phyloP scores from a whole-genome alignment of 1,140 invertebrate genomes.

The Spodoptera litura region DNA sequence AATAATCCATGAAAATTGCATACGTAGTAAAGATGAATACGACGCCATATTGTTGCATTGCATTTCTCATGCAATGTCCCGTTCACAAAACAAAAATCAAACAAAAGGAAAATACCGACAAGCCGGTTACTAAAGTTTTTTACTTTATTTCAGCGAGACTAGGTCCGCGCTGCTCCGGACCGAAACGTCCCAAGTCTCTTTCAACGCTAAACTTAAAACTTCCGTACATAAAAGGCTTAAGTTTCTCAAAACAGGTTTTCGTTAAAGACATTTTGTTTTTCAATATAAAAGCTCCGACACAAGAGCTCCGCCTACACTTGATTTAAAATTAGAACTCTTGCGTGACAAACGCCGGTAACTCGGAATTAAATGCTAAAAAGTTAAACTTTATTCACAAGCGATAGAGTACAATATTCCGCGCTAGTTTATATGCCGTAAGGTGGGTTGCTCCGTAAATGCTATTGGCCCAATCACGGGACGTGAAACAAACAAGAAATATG shows the following conservation, averaged over 20 bases:
- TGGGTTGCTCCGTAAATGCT: constrained; percentile 83
- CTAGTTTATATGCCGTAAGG: constrained; percentile 82
- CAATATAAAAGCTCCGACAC: constrained; percentile 81
- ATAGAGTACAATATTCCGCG: constrained; percentile 80
- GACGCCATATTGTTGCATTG: constrained; percentile 82
- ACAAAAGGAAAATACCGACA: constrained; percentile 83
- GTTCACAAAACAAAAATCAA: constrained; percentile 83
- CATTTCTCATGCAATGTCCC: constrained; percentile 85
- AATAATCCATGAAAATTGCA: constrained; percentile 60
- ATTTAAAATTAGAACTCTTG: constrained; percentile 86
- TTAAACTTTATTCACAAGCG: constrained; percentile 81
- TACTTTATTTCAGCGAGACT: constrained; percentile 79
- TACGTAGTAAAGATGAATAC: constrained; percentile 61
- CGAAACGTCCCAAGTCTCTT: constrained; percentile 76
- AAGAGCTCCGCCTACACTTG: constrained; percentile 84
- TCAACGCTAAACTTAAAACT: constrained; percentile 76
- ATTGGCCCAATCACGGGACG: constrained; percentile 82
- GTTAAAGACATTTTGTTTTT: constrained; percentile 85
- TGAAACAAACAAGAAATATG: constrained; percentile 83
- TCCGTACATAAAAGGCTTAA: constrained; percentile 83
- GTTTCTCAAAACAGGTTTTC: constrained; percentile 83
- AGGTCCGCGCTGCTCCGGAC: constrained; percentile 52
- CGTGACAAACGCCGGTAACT: constrained; percentile 84
- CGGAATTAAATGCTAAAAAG: constrained; percentile 81
- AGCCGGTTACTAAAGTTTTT: constrained; percentile 84